Conservation (phyloP, 2,888 invertebrate species). For the Megalurothrips usitatus region DNA sequence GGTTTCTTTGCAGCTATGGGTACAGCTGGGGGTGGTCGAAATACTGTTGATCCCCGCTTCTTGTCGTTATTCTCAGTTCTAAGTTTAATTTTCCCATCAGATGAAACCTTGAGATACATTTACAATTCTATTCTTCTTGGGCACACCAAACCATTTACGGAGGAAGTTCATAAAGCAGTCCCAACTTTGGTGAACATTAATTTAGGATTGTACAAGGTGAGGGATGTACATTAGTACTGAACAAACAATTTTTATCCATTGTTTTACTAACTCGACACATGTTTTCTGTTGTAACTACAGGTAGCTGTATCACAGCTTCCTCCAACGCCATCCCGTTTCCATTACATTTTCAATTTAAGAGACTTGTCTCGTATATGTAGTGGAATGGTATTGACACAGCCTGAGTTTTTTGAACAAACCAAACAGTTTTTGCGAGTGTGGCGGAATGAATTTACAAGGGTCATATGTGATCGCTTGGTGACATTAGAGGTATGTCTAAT, state of each 20-base stretch:
- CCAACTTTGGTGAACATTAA: slow-evolving; percentile 71
- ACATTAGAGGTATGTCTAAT: slow-evolving; percentile 51
- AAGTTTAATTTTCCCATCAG: slow-evolving; percentile 79
- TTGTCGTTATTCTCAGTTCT: slow-evolving; percentile 85
- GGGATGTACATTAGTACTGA: slow-evolving; percentile 4
- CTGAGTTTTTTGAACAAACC: slow-evolving; percentile 61
- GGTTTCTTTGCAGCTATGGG: slow-evolving; percentile 81
- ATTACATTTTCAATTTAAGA: slow-evolving; percentile 89
- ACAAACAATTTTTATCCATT: background rate
- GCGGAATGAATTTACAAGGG: slow-evolving; percentile 84
- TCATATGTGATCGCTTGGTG: slow-evolving; percentile 83
- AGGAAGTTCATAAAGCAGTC: slow-evolving; percentile 61
- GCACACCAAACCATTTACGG: slow-evolving; percentile 66
- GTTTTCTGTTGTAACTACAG: slow-evolving; percentile 46
- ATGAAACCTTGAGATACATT: slow-evolving; percentile 71
- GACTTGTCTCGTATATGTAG: slow-evolving; percentile 81
- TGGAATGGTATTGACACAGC: slow-evolving; percentile 72
- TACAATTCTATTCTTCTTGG: slow-evolving; percentile 76
- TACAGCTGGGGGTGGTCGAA: slow-evolving; percentile 82
- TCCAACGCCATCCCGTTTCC: slow-evolving; percentile 89
- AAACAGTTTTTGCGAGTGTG: slow-evolving; percentile 77
- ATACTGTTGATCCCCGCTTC: slow-evolving; percentile 86
- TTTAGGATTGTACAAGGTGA: slow-evolving; percentile 70
- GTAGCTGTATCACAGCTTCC: slow-evolving; percentile 70
- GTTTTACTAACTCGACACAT: background rate